These are phyloP conservation scores for Himalopsyche kuldschensis DNA, from an alignment of 2,888 invertebrate genomes.

Conservation along the genomic window DNA sequence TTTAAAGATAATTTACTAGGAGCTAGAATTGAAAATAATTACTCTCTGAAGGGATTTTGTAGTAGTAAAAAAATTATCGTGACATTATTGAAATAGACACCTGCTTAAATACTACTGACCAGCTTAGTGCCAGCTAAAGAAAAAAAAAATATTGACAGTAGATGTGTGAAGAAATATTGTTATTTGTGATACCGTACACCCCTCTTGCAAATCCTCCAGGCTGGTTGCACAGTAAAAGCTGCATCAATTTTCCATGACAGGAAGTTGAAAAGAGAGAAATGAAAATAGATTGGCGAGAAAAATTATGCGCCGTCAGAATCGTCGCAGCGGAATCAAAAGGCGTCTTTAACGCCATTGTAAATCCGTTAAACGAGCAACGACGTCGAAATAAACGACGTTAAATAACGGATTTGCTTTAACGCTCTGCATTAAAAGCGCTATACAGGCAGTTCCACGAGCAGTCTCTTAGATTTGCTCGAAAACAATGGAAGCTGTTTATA, in stretches of 20 bases:
- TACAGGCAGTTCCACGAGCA: neutral
- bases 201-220: neutral
- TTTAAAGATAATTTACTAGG: no score
- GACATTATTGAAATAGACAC: no score
- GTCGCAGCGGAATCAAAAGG: constrained; percentile 1
- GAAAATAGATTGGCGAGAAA: neutral
- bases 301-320: neutral
- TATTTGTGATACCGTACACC: neutral
- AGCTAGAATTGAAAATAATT: no score
- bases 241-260: neutral
- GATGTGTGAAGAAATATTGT: no score
- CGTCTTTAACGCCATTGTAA: constrained; percentile 1
- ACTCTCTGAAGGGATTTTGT: no score
- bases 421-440: neutral
- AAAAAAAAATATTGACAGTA: no score
- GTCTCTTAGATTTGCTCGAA: neutral
- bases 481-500: neutral
- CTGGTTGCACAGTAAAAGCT: neutral
- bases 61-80: no score
- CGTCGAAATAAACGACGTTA: constrained; percentile 4
- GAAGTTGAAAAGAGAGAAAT: neutral
- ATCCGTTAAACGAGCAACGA: constrained; percentile 10
- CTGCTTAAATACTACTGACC: no score
- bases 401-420: constrained; percentile 5
- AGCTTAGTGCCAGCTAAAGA: no score